Percentiles rank a stretch among this genome's conserved stretches.
Conservation (phyloP, 2,888 invertebrate genomes). For the Serrognathus titanus region DNA sequence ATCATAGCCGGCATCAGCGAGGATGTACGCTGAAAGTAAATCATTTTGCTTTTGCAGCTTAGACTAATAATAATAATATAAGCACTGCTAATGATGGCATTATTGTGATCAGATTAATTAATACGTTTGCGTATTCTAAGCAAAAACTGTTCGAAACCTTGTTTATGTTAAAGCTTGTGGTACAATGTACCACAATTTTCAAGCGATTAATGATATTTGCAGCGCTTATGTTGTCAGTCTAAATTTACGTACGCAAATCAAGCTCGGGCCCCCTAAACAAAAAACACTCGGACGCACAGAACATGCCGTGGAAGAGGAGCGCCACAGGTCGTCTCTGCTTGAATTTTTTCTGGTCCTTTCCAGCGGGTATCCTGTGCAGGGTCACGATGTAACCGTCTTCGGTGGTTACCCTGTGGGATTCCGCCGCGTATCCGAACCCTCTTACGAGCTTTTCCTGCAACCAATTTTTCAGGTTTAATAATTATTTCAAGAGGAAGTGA, state of each 20-base stretch:
- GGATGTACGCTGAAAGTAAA: conserved; percentile 31
- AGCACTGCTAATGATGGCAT: no score
- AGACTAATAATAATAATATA: no score
- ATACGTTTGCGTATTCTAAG: no score
- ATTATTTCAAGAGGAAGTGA: no score
- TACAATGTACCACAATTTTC: no score
- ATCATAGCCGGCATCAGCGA: conserved; percentile 49
- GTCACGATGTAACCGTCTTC: conserved; percentile 56
- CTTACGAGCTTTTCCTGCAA: conserved; percentile 46
- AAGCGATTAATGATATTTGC: no score
- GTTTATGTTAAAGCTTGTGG: no score
- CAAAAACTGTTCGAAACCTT: no score
- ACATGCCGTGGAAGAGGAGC: conserved; percentile 55
- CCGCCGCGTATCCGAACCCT: conserved; percentile 48
- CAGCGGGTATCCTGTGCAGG: conserved; percentile 55
- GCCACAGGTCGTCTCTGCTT: conserved; percentile 37
- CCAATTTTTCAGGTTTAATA: no score
- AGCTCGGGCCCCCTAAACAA: conserved; percentile 52
- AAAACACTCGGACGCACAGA: conserved; percentile 55
- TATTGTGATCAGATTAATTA: no score
- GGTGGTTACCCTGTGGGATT: conserved; percentile 48
- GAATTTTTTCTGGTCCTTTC: conserved; percentile 33
- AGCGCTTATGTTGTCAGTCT: no score
- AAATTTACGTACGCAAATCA: conserved; percentile 47
- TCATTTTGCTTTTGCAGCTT: neutral